A percentile compares a stretch with the other conserved stretches of the same genome.
These are phyloP conservation scores for Calephelis perditalis DNA, from an alignment of 2,888 invertebrate genomes.

Conservation along the genomic window DNA sequence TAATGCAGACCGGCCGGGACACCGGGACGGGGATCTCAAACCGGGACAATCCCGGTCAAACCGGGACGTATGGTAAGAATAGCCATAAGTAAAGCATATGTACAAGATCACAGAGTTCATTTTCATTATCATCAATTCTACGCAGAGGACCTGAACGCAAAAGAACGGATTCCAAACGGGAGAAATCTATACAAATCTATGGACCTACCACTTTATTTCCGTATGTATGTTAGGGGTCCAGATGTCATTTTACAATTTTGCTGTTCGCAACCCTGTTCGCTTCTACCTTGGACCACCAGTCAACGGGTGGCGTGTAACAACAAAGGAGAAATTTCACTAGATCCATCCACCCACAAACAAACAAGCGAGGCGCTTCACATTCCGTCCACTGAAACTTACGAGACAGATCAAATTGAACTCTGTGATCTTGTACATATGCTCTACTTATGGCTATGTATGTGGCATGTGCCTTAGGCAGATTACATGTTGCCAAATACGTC, in stretches of 20 bases:
- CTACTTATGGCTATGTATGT: conserved; percentile 23
- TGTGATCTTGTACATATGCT: conserved; percentile 40
- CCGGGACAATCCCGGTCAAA: too few relatives aligned
- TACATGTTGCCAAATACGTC: conserved; percentile 11
- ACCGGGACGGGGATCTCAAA: too few relatives aligned
- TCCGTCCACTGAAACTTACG: conserved; percentile 57
- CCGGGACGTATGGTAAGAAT: too few relatives aligned
- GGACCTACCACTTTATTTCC: not conserved
- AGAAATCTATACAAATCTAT: not conserved
- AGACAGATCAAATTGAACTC: conserved; percentile 46
- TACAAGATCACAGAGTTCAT: conserved; percentile 46
- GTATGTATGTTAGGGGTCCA: not conserved
- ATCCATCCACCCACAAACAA: conserved; percentile 71
- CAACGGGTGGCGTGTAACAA: conserved; percentile 54
- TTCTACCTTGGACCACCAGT: conserved; percentile 25
- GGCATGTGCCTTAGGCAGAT: conserved; percentile 14
- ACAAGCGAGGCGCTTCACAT: conserved; percentile 59
- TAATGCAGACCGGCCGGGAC: too few relatives aligned
- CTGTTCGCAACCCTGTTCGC: not conserved
- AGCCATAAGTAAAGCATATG: conserved; percentile 31
- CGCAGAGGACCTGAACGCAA: conserved; percentile 61
- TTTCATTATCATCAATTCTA: conserved; percentile 41
- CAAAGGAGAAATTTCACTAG: conserved; percentile 70
- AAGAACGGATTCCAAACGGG: conserved; percentile 33
- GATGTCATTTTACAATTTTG: too few relatives aligned